Evolutionary conservation across 2,113 vertebrate genomes (phyloP), one percentile per base, ranked within the genome.

Genomic region (Leucosticte australis): DNA sequence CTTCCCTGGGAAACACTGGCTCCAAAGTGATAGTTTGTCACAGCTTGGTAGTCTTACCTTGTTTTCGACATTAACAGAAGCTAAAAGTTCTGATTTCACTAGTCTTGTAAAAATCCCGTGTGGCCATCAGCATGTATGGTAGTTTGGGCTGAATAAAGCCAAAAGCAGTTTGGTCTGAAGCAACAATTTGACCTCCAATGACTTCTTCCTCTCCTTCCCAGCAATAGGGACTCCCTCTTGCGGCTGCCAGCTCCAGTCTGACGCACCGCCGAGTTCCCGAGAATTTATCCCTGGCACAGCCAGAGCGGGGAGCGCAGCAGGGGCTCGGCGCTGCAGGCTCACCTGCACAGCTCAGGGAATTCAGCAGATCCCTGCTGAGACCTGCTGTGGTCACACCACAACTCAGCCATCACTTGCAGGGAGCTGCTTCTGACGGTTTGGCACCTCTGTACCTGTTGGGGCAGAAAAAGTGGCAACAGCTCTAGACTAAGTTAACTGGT

Each of bases 371-470:
- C 57, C 35, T 8, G 39, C 44, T 19, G 10, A 23, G 23, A 42
- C 3, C 42, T 4, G 7, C 0, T 35, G 18, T 7, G 57, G 31
- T 0, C 2, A 21, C n/a, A 53, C 0, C 0, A 0, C 3, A 18
- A 33, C 44, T 44, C 42, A 4, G 15, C 31, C 20, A 0, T 26
- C 4, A 0, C 41, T 37, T 3, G 0, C 18, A 53, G 47, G 16
- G 6, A 46, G 50, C 14, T 59, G 12, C 10, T 52, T 12, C 0
- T 3, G 22, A 7, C 24, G 28, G 19, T 10, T 82, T 47, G 46
- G 46, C 17, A 22, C 49, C 46, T 56, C 46, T n/a, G 30, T 44
- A 8, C 10, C 26, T 28, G 8, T 8, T 21, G 49, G 6, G 11
- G 17, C 13, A 64, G 27, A 33, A 13, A 23, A 56, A 30, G 30